Percentiles rank a stretch among this genome's conserved stretches.
Conservation (phyloP, 2,113 vertebrate genomes). For the Cettia cetti region DNA sequence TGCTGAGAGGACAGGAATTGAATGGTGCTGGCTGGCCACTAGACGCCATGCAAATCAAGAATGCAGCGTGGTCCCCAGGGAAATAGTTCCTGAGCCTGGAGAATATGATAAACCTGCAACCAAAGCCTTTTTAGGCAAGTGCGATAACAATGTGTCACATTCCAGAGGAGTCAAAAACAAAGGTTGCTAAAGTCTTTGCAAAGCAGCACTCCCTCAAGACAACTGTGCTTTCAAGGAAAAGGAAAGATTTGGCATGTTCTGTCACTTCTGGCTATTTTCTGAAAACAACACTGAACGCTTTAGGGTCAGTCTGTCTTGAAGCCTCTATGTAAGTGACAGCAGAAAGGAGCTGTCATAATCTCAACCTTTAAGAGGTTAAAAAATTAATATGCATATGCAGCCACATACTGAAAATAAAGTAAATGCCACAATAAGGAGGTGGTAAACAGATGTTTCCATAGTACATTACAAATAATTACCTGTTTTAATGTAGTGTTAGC, state of each 20-base stretch:
- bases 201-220: slow-evolving; percentile 34
- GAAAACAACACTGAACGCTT: not conserved
- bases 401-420: not conserved
- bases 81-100: slow-evolving; percentile 74
- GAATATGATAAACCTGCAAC: slow-evolving; percentile 72
- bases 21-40: slow-evolving; percentile 66
- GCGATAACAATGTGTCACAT: slow-evolving; percentile 74
- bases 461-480: not conserved
- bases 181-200: slow-evolving; percentile 47
- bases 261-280: not conserved
- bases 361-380: not conserved
- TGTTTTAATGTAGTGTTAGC: not conserved
- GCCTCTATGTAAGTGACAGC: not conserved
- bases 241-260: not conserved
- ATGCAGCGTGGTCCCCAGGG: slow-evolving; percentile 67
- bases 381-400: not conserved
- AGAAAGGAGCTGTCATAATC: not conserved
- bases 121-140: slow-evolving; percentile 60
- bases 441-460: not conserved
- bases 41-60: slow-evolving; percentile 70
- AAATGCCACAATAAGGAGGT: not conserved
- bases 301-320: not conserved
- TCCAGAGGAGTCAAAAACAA: slow-evolving; percentile 73
- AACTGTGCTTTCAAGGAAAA: slow-evolving; percentile 58
- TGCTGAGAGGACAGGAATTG: slow-evolving; percentile 69